These are phyloP conservation scores for Rousettus leschenaultii DNA, from an alignment of 2,113 vertebrate genomes.

Conservation along the genomic window DNA sequence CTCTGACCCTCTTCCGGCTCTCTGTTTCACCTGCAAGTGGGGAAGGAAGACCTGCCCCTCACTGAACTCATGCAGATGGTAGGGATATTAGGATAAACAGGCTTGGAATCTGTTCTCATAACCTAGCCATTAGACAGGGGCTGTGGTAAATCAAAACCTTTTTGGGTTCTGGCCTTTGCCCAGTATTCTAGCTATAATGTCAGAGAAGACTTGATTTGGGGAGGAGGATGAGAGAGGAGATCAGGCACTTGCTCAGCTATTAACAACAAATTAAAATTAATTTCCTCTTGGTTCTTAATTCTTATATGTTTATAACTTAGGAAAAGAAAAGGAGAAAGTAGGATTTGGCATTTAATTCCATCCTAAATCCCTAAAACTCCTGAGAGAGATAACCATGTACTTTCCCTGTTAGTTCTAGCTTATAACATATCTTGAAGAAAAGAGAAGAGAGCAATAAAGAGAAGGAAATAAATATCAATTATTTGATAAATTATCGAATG, in stretches of 20 bases:
- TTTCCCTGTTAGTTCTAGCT: neutral
- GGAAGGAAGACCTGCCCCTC: neutral
- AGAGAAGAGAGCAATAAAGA: neutral
- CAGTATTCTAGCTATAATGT: neutral
- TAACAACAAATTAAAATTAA: neutral
- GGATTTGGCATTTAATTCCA: neutral
- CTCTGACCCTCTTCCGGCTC: neutral
- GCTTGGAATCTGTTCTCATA: neutral
- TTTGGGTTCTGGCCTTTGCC: neutral
- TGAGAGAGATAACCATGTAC: neutral
- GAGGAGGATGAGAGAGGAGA: accelerated
- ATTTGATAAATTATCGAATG: neutral
- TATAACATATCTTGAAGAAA: neutral
- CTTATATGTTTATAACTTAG: neutral
- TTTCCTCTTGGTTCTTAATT: constrained; percentile 5
- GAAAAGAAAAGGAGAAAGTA: neutral
- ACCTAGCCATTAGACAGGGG: neutral
- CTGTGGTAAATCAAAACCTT: neutral
- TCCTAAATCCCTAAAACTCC: neutral
- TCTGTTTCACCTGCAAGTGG: neutral
- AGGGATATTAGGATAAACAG: neutral
- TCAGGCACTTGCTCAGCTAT: neutral
- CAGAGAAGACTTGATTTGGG: neutral
- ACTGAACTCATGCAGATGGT: no score
- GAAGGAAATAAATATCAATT: neutral